Conservation (phyloP, 1,140 invertebrate species). For the Meloidogyne chitwoodi region DNA sequence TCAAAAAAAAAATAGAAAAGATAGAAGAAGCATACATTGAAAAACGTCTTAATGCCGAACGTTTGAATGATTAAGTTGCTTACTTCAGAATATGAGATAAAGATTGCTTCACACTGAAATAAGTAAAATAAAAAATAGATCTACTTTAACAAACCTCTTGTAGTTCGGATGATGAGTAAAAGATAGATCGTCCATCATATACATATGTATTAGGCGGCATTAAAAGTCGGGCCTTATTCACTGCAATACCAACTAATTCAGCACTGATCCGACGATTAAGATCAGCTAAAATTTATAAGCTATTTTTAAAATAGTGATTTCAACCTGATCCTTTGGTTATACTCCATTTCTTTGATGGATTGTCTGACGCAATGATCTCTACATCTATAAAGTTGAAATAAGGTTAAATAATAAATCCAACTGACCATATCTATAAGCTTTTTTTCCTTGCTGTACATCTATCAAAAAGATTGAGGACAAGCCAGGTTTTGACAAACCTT, state of each 20-base stretch:
- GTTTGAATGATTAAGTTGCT: not conserved
- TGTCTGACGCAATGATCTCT: slow-evolving; percentile 7
- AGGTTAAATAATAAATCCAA: not conserved
- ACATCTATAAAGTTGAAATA: slow-evolving; percentile 12
- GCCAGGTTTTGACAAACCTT: not conserved
- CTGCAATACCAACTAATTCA: slow-evolving; percentile 16
- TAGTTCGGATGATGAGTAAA: not conserved
- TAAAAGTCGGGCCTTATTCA: not conserved
- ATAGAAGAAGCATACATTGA: not conserved
- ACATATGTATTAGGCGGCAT: not conserved
- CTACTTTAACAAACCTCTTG: not conserved
- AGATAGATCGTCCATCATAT: not conserved
- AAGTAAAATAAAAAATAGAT: not conserved
- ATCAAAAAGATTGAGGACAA: slow-evolving; percentile 30
- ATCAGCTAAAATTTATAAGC: not conserved
- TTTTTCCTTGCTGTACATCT: slow-evolving; percentile 24
- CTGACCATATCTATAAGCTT: slow-evolving; percentile 33
- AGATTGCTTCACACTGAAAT: not conserved
- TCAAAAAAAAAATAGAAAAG: not conserved
- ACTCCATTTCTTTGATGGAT: slow-evolving; percentile 19
- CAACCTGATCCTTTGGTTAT: slow-evolving; percentile 34
- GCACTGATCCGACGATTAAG: slow-evolving; percentile 35
- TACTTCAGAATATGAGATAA: not conserved
- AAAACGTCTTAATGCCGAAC: not conserved
- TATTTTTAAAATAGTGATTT: not conserved